Conservation (phyloP, 2,113 vertebrate genomes). For the Antechinus stuartii region DNA sequence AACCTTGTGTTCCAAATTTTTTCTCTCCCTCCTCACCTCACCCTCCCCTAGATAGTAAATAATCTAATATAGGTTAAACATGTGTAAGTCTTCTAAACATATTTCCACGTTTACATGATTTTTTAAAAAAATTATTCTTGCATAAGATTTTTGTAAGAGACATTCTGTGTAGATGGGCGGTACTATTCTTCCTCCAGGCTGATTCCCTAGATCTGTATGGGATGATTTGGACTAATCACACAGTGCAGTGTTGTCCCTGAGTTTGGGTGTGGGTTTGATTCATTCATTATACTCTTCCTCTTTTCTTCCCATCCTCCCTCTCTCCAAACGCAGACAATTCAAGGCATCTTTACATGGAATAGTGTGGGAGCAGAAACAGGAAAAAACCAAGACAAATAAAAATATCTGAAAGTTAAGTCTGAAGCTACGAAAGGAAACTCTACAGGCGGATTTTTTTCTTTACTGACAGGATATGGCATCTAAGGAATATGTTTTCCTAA, state of each 20-base stretch:
- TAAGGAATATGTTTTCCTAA: slow-evolving; percentile 24
- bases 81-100: no score
- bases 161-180: neutral
- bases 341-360: slow-evolving; percentile 73
- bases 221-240: neutral
- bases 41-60: no score
- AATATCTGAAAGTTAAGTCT: slow-evolving; percentile 64
- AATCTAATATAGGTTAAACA: no score
- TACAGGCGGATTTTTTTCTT: slow-evolving; percentile 74
- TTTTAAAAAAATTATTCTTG: neutral
- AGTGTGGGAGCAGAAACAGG: slow-evolving; percentile 78
- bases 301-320: slow-evolving; percentile 13
- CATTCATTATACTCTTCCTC: slow-evolving; percentile 65
- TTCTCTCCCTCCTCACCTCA: no score
- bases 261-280: neutral
- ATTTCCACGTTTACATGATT: neutral
- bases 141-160: neutral
- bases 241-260: slow-evolving; percentile 34
- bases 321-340: slow-evolving; percentile 71
- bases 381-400: slow-evolving; percentile 75
- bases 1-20: no score
- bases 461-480: slow-evolving; percentile 79
- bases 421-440: slow-evolving; percentile 39
- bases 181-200: neutral
- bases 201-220: neutral